A percentile compares a stretch with the other conserved stretches of the same genome.
These are phyloP conservation scores for Diarsia mendica DNA, from an alignment of 2,888 invertebrate genomes.

Conservation along the genomic window DNA sequence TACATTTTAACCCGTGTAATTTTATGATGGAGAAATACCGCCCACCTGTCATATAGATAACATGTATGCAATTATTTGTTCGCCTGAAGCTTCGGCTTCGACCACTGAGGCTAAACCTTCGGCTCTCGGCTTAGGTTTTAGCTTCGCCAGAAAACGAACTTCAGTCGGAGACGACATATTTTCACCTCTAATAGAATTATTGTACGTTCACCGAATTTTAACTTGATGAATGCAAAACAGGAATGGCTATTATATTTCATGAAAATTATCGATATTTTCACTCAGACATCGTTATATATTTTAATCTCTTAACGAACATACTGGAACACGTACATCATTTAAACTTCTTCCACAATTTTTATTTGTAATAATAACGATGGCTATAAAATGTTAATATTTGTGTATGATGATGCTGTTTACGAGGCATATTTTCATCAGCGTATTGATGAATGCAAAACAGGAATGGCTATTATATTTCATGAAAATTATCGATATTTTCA, in stretches of 20 bases:
- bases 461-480: neutral
- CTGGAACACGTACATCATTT: neutral
- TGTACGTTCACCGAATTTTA: neutral
- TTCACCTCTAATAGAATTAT: neutral
- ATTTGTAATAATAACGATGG: constrained; percentile 20
- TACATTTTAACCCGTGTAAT: constrained; percentile 23
- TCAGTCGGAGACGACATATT: neutral
- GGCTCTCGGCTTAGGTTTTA: neutral
- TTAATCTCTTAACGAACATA: neutral
- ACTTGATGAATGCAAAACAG: neutral
- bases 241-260: neutral
- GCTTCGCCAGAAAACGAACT: neutral
- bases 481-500: neutral
- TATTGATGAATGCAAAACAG: neutral
- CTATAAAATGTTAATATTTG: constrained; percentile 27
- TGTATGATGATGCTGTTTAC: constrained; percentile 18
- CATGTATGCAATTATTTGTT: neutral
- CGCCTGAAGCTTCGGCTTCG: neutral
- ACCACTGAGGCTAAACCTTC: neutral
- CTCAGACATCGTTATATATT: no score
- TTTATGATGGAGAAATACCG: neutral
- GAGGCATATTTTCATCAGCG: constrained; percentile 33
- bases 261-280: neutral
- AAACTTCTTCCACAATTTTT: constrained; percentile 11
- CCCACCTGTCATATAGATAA: neutral